A percentile compares a stretch with the other conserved stretches of the same genome.
phyloP scores from a whole-genome alignment of 2,888 invertebrate species.

The Drosophila putrida region DNA sequence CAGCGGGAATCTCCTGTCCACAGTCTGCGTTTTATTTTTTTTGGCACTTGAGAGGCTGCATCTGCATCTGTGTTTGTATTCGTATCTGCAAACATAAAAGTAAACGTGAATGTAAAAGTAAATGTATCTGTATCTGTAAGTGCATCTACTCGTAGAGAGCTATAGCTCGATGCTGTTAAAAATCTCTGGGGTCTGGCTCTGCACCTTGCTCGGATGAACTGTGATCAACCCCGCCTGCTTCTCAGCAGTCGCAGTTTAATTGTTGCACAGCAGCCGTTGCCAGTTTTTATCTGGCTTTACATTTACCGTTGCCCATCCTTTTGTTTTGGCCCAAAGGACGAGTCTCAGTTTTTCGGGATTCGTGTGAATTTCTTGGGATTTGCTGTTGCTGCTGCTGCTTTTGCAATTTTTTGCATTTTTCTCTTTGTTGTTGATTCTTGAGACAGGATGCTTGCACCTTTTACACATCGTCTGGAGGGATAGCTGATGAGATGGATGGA shows the following conservation, averaged over 20 bases:
- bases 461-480: constrained; percentile 26
- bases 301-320: constrained; percentile 60
- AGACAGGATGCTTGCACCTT: constrained; percentile 81
- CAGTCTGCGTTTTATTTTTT: constrained; percentile 64
- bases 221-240: constrained; percentile 26
- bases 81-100: constrained; percentile 18
- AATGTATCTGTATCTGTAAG: constrained; percentile 31
- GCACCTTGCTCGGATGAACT: constrained; percentile 62
- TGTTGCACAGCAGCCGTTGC: constrained; percentile 74
- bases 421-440: constrained; percentile 20
- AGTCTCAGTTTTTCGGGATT: constrained; percentile 38
- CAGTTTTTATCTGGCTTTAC: constrained; percentile 51
- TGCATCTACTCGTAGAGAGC: constrained; percentile 23
- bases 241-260: constrained; percentile 54
- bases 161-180: constrained; percentile 27
- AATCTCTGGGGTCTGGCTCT: constrained; percentile 21
- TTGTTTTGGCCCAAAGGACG: constrained; percentile 45
- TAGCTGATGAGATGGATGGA: constrained; percentile 7
- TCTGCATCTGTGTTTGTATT: constrained; percentile 22
- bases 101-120: constrained; percentile 36
- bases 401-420: constrained; percentile 53
- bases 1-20: constrained; percentile 42
- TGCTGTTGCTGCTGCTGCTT: constrained; percentile 22
- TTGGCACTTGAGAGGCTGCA: constrained; percentile 61
- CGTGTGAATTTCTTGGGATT: constrained; percentile 66